Evolutionary conservation across 2,888 invertebrate species (phyloP).

Genomic region (Diogma glabrata): DNA sequence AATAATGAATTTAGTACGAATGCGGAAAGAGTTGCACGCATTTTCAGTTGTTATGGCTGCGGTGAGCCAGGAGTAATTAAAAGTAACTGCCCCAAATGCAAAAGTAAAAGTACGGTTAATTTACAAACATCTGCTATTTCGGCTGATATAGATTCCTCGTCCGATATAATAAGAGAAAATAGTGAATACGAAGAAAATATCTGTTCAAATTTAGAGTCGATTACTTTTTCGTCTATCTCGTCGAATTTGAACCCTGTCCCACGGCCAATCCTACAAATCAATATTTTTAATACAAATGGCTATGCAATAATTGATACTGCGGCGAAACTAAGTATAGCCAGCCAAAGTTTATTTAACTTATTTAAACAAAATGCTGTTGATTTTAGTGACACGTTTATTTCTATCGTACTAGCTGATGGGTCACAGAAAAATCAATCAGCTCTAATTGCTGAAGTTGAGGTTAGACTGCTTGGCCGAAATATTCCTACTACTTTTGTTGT

Average conservation of each 20-base stretch:
- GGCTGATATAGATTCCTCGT: too few relatives aligned
- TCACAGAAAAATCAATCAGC: neutral
- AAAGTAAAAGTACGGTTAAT: too few relatives aligned
- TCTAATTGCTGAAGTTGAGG: neutral
- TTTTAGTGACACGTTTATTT: neutral
- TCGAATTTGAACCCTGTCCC: too few relatives aligned
- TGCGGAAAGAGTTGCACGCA: neutral
- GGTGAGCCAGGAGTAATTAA: neutral
- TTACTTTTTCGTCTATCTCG: too few relatives aligned
- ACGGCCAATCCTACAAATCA: too few relatives aligned
- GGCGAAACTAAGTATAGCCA: neutral
- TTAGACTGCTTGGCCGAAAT: too few relatives aligned
- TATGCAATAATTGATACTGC: neutral
- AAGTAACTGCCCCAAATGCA: neutral
- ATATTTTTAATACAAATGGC: neutral
- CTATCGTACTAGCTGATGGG: neutral
- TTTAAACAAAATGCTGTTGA: neutral
- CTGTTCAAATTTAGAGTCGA: too few relatives aligned
- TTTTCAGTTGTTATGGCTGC: neutral
- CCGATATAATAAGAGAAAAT: too few relatives aligned
- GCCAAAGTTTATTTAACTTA: neutral
- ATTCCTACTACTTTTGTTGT: too few relatives aligned
- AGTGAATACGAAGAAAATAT: too few relatives aligned
- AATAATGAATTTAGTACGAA: neutral
- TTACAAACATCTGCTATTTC: too few relatives aligned